phyloP scores from a whole-genome alignment of 92 coral and sea anemone species.

The Virgularia gustaviana region DNA sequence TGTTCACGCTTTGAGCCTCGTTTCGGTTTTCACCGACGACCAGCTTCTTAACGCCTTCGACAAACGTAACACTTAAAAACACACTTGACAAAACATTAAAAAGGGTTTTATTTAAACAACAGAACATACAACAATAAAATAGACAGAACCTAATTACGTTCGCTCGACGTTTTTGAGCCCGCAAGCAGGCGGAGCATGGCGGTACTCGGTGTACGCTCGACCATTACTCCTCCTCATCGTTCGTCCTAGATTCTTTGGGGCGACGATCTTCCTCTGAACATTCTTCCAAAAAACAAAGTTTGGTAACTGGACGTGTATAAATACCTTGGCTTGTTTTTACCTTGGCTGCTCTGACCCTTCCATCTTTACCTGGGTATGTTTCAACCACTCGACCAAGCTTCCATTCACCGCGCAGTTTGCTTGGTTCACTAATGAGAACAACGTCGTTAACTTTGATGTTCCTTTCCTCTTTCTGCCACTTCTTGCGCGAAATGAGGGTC shows the following conservation, averaged over 20 bases:
- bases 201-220: neutral
- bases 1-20: neutral
- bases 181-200: neutral
- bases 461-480: constrained; percentile 44
- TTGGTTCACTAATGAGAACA: constrained; percentile 49
- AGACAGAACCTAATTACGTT: no score
- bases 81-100: neutral
- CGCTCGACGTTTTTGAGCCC: constrained; percentile 5
- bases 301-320: constrained; percentile 49
- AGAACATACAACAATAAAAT: no score
- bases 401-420: constrained; percentile 55
- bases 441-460: constrained; percentile 55
- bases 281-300: constrained; percentile 49
- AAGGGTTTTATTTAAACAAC: neutral
- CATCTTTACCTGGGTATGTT: constrained; percentile 45
- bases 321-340: constrained; percentile 47
- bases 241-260: constrained; percentile 21
- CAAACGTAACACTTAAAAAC: neutral
- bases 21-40: neutral
- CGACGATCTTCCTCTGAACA: neutral
- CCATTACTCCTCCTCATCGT: constrained; percentile 41
- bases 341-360: constrained; percentile 44
- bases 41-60: neutral
- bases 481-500: constrained; percentile 54
- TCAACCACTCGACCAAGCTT: constrained; percentile 52